Conservation (phyloP, 92 coral and sea anemone genomes). For the Micromussa lordhowensis region DNA sequence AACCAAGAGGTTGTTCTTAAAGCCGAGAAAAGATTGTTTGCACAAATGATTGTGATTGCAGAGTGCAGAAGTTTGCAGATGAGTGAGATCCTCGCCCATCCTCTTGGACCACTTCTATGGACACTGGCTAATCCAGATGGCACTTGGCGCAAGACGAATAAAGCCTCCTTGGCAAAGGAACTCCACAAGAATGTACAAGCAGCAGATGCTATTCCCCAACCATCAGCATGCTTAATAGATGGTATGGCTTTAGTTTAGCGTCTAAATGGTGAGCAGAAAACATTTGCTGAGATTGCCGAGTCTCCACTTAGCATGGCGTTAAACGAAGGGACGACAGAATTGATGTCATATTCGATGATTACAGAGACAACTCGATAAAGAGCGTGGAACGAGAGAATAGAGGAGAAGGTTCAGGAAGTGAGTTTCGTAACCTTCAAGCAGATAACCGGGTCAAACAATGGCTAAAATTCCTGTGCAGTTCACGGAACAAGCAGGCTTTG, state of each 20-base stretch:
- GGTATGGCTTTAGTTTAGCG: conserved; percentile 4
- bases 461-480: conserved; percentile 51
- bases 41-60: conserved; percentile 40
- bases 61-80: conserved; percentile 29
- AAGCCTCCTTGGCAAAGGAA: conserved; percentile 39
- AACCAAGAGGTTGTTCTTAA: conserved; percentile 18
- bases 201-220: too few species aligned
- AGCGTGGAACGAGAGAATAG: conserved; percentile 57
- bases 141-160: conserved; percentile 15
- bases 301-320: background rate
- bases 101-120: conserved; percentile 56
- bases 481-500: conserved; percentile 49
- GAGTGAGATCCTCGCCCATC: conserved; percentile 30
- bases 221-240: too few species aligned
- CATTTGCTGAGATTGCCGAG: conserved; percentile 32
- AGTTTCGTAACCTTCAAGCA: conserved; percentile 51
- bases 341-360: conserved; percentile 67
- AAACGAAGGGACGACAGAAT: background rate
- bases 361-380: conserved; percentile 59
- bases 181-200: conserved; percentile 5
- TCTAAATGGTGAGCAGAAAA: conserved; percentile 9
- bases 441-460: conserved; percentile 53
- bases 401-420: conserved; percentile 45
- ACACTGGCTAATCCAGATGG: conserved; percentile 34
- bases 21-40: conserved; percentile 34